Evolutionary conservation across 2,888 invertebrate genomes (phyloP).

Genomic region (Acronicta alni): DNA sequence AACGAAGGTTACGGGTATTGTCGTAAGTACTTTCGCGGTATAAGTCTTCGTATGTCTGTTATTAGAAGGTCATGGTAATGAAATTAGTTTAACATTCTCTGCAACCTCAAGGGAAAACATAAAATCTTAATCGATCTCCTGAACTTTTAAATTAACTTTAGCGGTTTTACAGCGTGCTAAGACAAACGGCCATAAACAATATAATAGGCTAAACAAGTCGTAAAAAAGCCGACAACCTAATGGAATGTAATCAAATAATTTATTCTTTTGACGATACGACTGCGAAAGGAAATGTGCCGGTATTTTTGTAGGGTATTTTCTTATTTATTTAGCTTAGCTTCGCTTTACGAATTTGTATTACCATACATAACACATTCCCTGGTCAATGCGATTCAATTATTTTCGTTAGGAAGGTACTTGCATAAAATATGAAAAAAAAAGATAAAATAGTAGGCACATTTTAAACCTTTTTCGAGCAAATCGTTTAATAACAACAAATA

Average conservation of each 20-base stretch:
- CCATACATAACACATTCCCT: not conserved
- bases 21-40: too few relatives aligned
- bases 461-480: too few relatives aligned
- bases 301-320: constrained; percentile 15
- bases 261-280: constrained; percentile 46
- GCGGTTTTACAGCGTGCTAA: constrained; percentile 32
- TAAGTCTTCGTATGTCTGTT: too few relatives aligned
- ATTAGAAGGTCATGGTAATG: not conserved
- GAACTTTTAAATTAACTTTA: constrained; percentile 42
- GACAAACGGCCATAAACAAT: constrained; percentile 52
- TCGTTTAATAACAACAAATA: too few relatives aligned
- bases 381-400: not conserved
- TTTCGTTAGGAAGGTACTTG: too few relatives aligned
- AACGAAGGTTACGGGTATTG: too few relatives aligned
- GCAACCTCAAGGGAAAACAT: not conserved
- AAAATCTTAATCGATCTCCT: not conserved
- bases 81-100: too few relatives aligned
- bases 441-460: too few relatives aligned
- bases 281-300: constrained; percentile 18
- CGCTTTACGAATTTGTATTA: not conserved
- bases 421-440: too few relatives aligned
- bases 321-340: constrained; percentile 7
- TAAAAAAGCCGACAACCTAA: constrained; percentile 53
- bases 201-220: constrained; percentile 55
- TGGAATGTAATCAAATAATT: constrained; percentile 58